These are phyloP conservation scores for Polia nebulosa DNA, from an alignment of 2,888 invertebrate species.

Conservation along the genomic window DNA sequence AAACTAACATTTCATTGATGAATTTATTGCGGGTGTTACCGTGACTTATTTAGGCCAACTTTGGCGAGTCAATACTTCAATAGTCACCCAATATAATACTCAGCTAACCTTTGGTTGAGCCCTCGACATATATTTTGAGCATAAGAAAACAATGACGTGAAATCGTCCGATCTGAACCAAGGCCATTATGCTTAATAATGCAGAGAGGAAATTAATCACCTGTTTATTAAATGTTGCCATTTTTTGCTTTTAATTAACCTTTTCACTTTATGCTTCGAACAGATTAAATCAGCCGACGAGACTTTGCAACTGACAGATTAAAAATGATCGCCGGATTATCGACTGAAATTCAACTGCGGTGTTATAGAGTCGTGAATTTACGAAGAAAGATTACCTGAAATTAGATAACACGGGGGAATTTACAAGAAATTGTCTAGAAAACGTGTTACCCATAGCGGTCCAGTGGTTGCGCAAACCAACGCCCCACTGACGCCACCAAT, in stretches of 20 bases:
- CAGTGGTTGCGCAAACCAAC: conserved; percentile 83
- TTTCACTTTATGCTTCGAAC: conserved; percentile 64
- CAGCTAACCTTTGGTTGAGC: conserved; percentile 85
- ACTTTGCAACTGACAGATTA: conserved; percentile 38
- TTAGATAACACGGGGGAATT: conserved; percentile 66
- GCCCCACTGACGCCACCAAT: conserved; percentile 86
- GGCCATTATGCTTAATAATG: conserved; percentile 81
- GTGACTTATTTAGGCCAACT: conserved; percentile 56
- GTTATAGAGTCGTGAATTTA: conserved; percentile 5
- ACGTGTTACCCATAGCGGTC: conserved; percentile 82
- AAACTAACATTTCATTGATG: conserved; percentile 22
- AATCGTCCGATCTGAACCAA: conserved; percentile 86
- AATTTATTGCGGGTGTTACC: conserved; percentile 36
- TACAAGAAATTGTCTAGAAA: conserved; percentile 77
- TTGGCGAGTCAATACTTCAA: conserved; percentile 54
- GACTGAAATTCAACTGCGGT: conserved; percentile 7
- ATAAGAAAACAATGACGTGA: conserved; percentile 89
- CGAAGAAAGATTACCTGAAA: conserved; percentile 43
- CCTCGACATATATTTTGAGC: conserved; percentile 90
- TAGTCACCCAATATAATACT: conserved; percentile 76
- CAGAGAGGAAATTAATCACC: conserved; percentile 82
- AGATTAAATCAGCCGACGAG: conserved; percentile 48
- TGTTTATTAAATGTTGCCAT: conserved; percentile 77
- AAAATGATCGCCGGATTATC: conserved; percentile 37
- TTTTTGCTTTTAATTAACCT: conserved; percentile 68